Conservation (phyloP, 2,797 vertebrate species). For the Cyprinella venusta region DNA sequence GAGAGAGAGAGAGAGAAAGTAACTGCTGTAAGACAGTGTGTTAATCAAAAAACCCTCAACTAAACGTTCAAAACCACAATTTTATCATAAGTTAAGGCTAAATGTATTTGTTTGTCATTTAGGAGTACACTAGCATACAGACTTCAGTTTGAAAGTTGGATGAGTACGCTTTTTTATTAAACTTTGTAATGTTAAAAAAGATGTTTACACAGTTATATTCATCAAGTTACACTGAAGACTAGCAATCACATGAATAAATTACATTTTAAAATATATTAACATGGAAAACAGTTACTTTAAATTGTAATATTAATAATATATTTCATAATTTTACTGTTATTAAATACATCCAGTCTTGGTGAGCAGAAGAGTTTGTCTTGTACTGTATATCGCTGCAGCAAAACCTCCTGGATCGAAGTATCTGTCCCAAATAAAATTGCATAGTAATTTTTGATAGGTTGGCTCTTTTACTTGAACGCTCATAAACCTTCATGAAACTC, state of each 20-base stretch:
- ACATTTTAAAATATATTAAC: too few species aligned
- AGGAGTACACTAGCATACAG: background rate
- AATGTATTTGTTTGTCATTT: background rate
- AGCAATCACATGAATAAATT: background rate
- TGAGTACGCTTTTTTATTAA: too few species aligned
- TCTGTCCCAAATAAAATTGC: background rate
- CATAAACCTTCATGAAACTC: background rate
- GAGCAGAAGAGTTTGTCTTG: background rate
- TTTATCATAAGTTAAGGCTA: background rate
- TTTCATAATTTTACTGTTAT: background rate
- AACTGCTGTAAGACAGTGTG: background rate
- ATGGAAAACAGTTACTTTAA: background rate
- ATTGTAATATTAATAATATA: background rate
- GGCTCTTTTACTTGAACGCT: background rate
- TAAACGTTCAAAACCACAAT: background rate
- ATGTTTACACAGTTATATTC: too few species aligned
- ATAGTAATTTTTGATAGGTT: background rate
- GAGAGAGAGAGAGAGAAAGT: conserved; percentile 21
- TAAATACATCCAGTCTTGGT: background rate
- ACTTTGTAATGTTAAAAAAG: background rate
- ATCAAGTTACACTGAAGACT: background rate
- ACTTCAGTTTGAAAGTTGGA: too few species aligned
- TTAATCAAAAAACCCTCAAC: too few species aligned
- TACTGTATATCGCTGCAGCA: background rate
- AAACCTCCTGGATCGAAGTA: background rate